Evolutionary conservation across 1,140 invertebrate genomes (phyloP), one percentile per base, ranked within the genome.

Genomic region (Colletes latitarsis): DNA sequence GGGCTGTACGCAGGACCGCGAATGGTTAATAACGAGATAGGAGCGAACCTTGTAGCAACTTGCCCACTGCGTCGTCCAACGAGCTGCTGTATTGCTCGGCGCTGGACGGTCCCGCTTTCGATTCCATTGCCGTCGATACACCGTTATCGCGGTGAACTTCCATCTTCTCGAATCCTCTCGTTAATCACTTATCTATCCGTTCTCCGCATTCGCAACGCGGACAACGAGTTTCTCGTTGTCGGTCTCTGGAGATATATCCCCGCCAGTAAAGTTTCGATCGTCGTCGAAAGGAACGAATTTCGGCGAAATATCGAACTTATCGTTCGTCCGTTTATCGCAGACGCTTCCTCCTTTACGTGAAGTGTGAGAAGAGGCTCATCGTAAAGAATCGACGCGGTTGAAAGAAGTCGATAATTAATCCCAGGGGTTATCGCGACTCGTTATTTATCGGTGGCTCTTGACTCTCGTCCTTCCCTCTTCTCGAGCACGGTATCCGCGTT

Each of bases 21-120:
- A 30, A 30, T 30, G 30, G 30, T 30, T 30, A 17, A n/a, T 19
- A 55, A 60, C 10, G 46, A 66, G 8, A 15, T 19, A 66, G 52
- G 73, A 12, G 12, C 71, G 30, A 69, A 93, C 93, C 93, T 92
- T 93, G 92, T 9, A 93, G 81, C 21, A 93, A 78, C 77, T 93
- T 93, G 66, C 92, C 92, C 3, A 93, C 93, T 12, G 92, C 93
- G 72, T 93, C 93, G 67, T 93, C 92, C 62, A 93, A 81, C 3
- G 90, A 81, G 81, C 74, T 91, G 17, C 30, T 70, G 77, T 73
- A 68, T 12, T 82, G 80, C 52, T 92, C 88, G 15, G 79, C 70
- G 82, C 53, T 89, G 12, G 91, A 93, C 12, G 90, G 75, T 55
- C 88, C 85, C 1, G 89, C 73, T 76, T 93, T 90, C 57, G 79